Percentiles rank a stretch among this genome's conserved stretches.
These are phyloP conservation scores for Drosophila rhopaloa DNA, from an alignment of 1,140 invertebrate species.

Conservation along the genomic window DNA sequence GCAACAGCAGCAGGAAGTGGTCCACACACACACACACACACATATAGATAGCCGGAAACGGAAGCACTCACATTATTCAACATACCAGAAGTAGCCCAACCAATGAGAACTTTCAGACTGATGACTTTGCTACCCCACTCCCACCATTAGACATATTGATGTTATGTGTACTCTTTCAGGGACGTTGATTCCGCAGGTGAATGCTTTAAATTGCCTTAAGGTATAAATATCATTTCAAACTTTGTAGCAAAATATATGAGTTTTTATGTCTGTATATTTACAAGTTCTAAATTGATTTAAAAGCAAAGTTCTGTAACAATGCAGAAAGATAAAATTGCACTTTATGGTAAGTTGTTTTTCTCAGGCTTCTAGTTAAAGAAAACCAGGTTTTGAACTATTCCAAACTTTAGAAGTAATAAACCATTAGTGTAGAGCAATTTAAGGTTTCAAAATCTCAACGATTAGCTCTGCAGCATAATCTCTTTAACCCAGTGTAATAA, in stretches of 20 bases:
- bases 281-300: background rate
- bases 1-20: slow-evolving; percentile 86
- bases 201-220: slow-evolving; percentile 2
- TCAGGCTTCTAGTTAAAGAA: no score
- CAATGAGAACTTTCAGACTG: slow-evolving; percentile 30
- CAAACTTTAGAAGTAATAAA: background rate
- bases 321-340: no score
- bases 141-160: slow-evolving; percentile 1
- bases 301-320: no score
- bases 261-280: background rate
- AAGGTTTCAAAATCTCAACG: background rate
- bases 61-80: slow-evolving; percentile 78
- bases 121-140: slow-evolving; percentile 14
- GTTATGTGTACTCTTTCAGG: slow-evolving; percentile 9
- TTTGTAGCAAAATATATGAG: background rate
- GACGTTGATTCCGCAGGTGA: slow-evolving; percentile 34
- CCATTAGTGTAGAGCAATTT: no score
- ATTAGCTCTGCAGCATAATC: background rate
- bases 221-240: background rate
- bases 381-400: background rate
- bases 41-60: slow-evolving; percentile 52
- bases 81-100: slow-evolving; percentile 47
- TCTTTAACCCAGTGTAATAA: background rate
- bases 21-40: slow-evolving; percentile 23
- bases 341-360: no score